Evolutionary conservation across 2,888 invertebrate species (phyloP), one percentile per base, ranked within the genome.

Genomic region (Dasypolia templi): DNA sequence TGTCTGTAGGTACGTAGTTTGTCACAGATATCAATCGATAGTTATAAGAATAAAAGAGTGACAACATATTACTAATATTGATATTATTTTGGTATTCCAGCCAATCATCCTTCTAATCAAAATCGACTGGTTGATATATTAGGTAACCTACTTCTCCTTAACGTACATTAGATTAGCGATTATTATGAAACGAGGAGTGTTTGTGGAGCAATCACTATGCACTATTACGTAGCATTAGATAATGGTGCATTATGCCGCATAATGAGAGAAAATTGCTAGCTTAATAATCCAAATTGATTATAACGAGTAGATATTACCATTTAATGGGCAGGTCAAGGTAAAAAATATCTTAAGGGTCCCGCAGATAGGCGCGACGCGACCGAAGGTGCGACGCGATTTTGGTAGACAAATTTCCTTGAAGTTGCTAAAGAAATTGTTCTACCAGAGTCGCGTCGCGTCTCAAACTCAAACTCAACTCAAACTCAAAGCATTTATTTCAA

Each of bases 131-230:
- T 7, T 32, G 29, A 32, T 44, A 32, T 29, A 7, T 42, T 14
- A 32, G 35, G n/a, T 51, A 35, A 44, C 29, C 7, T 17, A 55
- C 70, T 72, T 70, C 73, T 68, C 82, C 84, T 86, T 86, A 86
- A 80, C 17, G 26, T 1, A 7, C 29, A 64, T 64, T 79, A 53
- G 39, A 66, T 56, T 12, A 42, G 4, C 3, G 35, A 72, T 65
- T 72, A 77, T 84, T 84, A 46, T 32, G 61, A 51, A 49, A 11
- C 29, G 55, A 11, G n/a, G 44, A 29, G 49, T 86, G 63, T 86
- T 85, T 85, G 87, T 72, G 64, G 59, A 86, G 79, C 85, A 81
- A 85, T 85, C 79, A 70, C 46, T 11, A 59, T 39, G 73, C 75
- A 65, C 77, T 42, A 84, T 86, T 80, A 84, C 58, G 29, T 42